Evolutionary conservation across 1,140 invertebrate species (phyloP).

Genomic region (Drosophila oshimai): DNA sequence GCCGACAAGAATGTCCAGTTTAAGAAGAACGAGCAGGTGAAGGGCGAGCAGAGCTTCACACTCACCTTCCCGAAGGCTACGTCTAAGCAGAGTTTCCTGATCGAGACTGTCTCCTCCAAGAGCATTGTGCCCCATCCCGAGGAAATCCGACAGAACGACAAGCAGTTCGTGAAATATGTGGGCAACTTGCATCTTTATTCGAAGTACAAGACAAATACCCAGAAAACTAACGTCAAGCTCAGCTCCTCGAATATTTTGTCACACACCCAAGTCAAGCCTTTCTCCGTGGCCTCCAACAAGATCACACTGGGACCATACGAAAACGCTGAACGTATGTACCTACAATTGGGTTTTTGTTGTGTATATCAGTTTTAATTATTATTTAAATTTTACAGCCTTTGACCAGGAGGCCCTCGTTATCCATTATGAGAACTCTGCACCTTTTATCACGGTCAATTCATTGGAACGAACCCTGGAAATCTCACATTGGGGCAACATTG

Average conservation of each 20-base stretch:
- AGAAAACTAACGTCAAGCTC: constrained; percentile 91
- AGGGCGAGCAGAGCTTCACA: constrained; percentile 71
- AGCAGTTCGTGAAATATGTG: constrained; percentile 94
- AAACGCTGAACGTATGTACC: constrained; percentile 84
- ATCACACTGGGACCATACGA: constrained; percentile 95
- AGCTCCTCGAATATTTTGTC: constrained; percentile 92
- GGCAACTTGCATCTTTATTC: constrained; percentile 93
- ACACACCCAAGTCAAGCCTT: constrained; percentile 94
- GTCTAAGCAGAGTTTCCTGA: constrained; percentile 84
- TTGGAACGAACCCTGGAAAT: constrained; percentile 96
- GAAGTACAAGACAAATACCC: constrained; percentile 90
- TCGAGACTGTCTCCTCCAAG: constrained; percentile 91
- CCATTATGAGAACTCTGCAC: constrained; percentile 98
- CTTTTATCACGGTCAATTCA: constrained; percentile 95
- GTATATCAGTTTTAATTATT: not conserved
- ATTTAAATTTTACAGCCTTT: constrained; percentile 74
- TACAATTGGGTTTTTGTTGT: not conserved
- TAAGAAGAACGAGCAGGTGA: constrained; percentile 84
- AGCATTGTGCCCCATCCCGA: constrained; percentile 91
- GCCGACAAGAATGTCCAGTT: constrained; percentile 86
- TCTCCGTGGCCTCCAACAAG: constrained; percentile 89
- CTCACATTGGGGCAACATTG: constrained; percentile 99
- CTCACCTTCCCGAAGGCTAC: constrained; percentile 64
- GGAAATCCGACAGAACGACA: constrained; percentile 95
- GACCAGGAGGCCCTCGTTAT: constrained; percentile 87